Base-by-base conservation (phyloP, 2,113 vertebrate species). In the Spea multiplicata region DNA sequence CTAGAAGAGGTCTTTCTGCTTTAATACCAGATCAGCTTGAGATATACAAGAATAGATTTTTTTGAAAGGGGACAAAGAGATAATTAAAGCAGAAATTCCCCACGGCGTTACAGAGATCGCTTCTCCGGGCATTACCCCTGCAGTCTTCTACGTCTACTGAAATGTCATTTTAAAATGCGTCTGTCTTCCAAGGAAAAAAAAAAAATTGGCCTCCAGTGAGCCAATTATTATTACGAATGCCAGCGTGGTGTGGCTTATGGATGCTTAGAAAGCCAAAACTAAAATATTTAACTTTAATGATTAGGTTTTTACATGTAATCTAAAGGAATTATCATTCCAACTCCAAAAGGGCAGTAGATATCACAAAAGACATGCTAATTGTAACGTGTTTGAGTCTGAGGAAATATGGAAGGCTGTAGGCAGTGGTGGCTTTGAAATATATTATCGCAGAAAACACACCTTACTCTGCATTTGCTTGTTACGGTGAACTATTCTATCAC, bases 191-290 rank as follows among this genome's bases (percentile, higher is more conserved):
- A 67, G 77, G 53, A 48, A 9, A 45, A 17, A 52, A 9, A 45
- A 17, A 52, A 67, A 67, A 48, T 73, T 45, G n/a, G 44, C 71
- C 77, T 73, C 70, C 53, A 45, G 62, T 79, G 70, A 67, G 61
- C 44, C 62, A 79, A 73, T 79, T 79, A 79, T 66, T 14, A 47
- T 73, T 57, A 73, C 30, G 47, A n/a, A 46, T 79, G 69, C 30
- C 69, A 57, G 46, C 5, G 8, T 16, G 44, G 30, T 55, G 13
- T 47, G 44, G 8, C 62, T 48, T 30, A 44, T n/a, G 62, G 13
- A 62, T 14, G 62, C 5, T 46, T 66, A 46, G 5, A 66, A 66
- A 66, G n/a, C 4, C 14, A 67, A 46, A 55, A 9, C 44, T 48
- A 46, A 53, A 65, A 75, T 10, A 46, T 6, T 52, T 52, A 7